phyloP scores from a whole-genome alignment of 2,113 vertebrate genomes.

The Hippocampus comes region DNA sequence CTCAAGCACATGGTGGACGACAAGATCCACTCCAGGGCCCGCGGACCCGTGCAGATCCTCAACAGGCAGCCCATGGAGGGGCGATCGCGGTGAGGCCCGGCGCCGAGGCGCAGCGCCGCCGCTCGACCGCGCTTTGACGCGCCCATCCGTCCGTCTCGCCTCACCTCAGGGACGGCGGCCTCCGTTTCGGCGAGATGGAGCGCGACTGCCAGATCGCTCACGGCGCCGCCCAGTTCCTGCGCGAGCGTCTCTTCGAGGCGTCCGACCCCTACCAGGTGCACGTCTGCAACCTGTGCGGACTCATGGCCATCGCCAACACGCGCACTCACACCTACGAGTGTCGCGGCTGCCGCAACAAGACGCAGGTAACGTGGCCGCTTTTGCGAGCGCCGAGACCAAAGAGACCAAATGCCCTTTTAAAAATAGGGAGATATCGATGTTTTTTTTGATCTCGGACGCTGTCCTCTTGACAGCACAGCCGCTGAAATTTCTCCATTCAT shows the following conservation, averaged over 20 bases:
- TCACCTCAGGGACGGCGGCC: slow-evolving; percentile 85
- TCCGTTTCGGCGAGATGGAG: slow-evolving; percentile 98
- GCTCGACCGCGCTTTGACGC: too few species aligned
- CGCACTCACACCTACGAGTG: slow-evolving; percentile 97
- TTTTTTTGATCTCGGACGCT: too few species aligned
- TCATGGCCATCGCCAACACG: slow-evolving; percentile 98
- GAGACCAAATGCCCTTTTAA: too few species aligned
- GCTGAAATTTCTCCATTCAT: too few species aligned
- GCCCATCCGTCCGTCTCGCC: neutral
- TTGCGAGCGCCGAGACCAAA: too few species aligned
- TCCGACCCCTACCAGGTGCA: slow-evolving; percentile 98
- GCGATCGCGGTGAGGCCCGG: slow-evolving; percentile 83
- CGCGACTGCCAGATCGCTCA: slow-evolving; percentile 98
- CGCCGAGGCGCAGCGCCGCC: too few species aligned
- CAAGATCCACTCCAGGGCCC: slow-evolving; percentile 95
- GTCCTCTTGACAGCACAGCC: too few species aligned
- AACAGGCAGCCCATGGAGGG: slow-evolving; percentile 98
- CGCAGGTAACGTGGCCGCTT: slow-evolving; percentile 77
- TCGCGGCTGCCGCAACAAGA: slow-evolving; percentile 95
- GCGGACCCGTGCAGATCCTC: slow-evolving; percentile 97
- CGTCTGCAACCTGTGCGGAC: slow-evolving; percentile 94
- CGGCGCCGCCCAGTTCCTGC: slow-evolving; percentile 92
- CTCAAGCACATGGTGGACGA: slow-evolving; percentile 99
- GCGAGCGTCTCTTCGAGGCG: slow-evolving; percentile 92
- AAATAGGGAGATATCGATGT: too few species aligned